Conservation (phyloP, 2,797 vertebrate genomes). For the Acanthurus leucopareius region DNA sequence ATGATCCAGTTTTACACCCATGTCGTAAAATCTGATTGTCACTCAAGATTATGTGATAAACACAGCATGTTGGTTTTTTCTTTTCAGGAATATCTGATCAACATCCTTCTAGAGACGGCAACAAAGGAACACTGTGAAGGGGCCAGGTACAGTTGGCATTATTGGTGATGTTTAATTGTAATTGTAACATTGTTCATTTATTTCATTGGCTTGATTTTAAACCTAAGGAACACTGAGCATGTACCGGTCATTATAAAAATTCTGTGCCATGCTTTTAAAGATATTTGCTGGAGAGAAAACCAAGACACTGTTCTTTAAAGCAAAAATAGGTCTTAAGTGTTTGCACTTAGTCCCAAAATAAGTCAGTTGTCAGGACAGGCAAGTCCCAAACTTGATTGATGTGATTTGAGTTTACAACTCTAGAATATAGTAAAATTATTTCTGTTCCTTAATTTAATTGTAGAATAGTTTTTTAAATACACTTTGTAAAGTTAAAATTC, state of each 20-base stretch:
- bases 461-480: background rate
- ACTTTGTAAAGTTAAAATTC: background rate
- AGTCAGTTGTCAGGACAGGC: no score
- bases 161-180: background rate
- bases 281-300: no score
- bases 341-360: no score
- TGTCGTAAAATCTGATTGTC: background rate
- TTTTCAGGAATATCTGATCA: slow-evolving; percentile 91
- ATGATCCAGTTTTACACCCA: background rate
- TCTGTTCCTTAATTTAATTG: background rate
- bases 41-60: background rate
- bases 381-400: no score
- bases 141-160: slow-evolving; percentile 89
- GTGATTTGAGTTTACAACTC: no score
- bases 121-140: slow-evolving; percentile 93
- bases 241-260: no score
- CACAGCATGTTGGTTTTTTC: slow-evolving; percentile 9
- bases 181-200: background rate
- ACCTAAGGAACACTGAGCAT: no score
- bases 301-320: no score
- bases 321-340: no score
- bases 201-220: background rate
- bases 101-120: slow-evolving; percentile 93
- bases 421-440: no score
- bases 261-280: no score